Base-by-base conservation (phyloP, 2,797 vertebrate species). In the Phylloscopus collybita region DNA sequence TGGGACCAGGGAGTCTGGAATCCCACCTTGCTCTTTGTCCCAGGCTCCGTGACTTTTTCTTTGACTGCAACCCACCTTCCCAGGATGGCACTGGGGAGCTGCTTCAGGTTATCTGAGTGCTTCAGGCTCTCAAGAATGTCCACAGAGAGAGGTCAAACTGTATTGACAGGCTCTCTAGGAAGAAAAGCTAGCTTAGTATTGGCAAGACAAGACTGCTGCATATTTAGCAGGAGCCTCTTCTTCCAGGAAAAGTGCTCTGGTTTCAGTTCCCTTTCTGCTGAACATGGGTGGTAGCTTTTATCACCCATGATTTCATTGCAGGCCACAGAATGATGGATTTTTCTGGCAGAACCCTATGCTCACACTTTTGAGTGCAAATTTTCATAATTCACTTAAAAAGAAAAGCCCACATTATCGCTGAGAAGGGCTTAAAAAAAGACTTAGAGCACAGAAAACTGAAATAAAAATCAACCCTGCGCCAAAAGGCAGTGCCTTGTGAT, bases 401-500 rank as follows among this genome's bases (percentile, higher is more conserved):
- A 64, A 64, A 92, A 91, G 56, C 89, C 80, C 82, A 88, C 72
- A 23, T 69, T 71, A 54, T 30, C 3, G 0, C 69, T 17, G 45
- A 66, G 91, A 75, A 80, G 17, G 83, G 75, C 72, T 95, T 91
- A 65, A 86, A 95, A 95, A 96, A 94, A 88, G 57, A 83, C 51
- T 49, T 80, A 83, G 67, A 95, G 59, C 40, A 40, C 3, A 60
- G 74, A 76, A 76, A 85, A 73, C 2, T 12, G 11, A 22, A 42
- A 65, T 80, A 83, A 75, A 57, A 40, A 14, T 11, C 13, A 12
- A 10, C 20, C 30, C 23, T 26, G 7, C 32, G 34, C 27, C 70
- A 57, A 65, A 7, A 67, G 27, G 42, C 61, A 65, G 25, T 1
- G 17, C 1, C 4, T 57, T 54, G 32, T 12, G 61, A 47, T 36